Conservation (phyloP, 1,140 invertebrate genomes). For the Drosophila obscura region DNA sequence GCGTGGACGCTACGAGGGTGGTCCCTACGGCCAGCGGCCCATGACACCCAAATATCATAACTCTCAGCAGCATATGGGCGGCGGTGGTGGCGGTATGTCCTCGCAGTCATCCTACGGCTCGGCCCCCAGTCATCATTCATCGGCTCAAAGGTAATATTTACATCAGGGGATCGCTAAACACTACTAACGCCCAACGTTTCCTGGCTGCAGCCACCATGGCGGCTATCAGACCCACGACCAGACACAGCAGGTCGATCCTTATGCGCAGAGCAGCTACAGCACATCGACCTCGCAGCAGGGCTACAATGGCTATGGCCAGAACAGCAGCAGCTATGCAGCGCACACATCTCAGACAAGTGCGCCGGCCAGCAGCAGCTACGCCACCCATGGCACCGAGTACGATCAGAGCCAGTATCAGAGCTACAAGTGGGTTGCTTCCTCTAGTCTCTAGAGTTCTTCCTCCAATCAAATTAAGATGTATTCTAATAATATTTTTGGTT, state of each 20-base stretch:
- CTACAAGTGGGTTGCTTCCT: conserved; percentile 66
- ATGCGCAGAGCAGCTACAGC: conserved; percentile 74
- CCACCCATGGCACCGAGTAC: conserved; percentile 66
- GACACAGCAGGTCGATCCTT: conserved; percentile 77
- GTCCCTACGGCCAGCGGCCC: conserved; percentile 77
- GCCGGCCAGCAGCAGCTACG: conserved; percentile 69
- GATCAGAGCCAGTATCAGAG: conserved; percentile 81
- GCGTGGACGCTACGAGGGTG: conserved; percentile 78
- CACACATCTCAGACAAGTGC: conserved; percentile 61
- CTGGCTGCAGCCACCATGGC: conserved; percentile 69
- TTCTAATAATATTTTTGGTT: conserved; percentile 12
- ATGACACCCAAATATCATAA: conserved; percentile 81
- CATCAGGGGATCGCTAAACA: too few relatives aligned
- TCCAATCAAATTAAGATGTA: neutral
- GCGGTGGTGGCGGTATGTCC: conserved; percentile 43
- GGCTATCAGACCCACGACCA: conserved; percentile 77
- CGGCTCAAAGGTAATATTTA: conserved; percentile 65
- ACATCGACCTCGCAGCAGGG: conserved; percentile 62
- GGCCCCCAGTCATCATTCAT: conserved; percentile 67
- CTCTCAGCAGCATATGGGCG: conserved; percentile 65
- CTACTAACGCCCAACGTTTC: conserved; percentile 23
- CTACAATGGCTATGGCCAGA: conserved; percentile 80
- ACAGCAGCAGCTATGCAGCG: conserved; percentile 62
- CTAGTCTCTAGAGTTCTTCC: too few relatives aligned
- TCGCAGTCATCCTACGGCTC: conserved; percentile 69